phyloP scores from a whole-genome alignment of 2,113 vertebrate genomes.

The Dromaius novaehollandiae region DNA sequence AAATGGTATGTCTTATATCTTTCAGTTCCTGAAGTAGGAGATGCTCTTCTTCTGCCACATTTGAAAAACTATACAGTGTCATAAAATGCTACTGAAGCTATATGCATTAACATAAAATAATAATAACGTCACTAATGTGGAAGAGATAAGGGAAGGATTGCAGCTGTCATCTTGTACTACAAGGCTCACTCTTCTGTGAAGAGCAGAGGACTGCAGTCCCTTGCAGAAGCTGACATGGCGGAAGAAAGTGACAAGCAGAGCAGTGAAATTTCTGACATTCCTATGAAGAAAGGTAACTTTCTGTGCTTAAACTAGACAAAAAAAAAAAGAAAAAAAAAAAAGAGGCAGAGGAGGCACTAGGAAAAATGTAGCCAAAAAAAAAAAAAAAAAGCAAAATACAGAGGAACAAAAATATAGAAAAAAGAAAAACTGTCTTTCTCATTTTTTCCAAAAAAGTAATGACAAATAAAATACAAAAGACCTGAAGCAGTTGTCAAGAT shows the following conservation, averaged over 20 bases:
- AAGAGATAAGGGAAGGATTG: background rate
- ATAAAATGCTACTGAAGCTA: background rate
- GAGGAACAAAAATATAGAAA: background rate
- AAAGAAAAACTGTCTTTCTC: background rate
- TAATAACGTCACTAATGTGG: background rate
- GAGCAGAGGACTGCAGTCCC: background rate
- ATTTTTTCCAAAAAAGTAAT: background rate
- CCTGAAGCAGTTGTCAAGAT: background rate
- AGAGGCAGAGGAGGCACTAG: background rate
- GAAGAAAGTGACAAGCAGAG: background rate
- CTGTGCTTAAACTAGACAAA: background rate
- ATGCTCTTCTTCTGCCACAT: background rate
- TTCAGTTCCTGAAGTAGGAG: background rate
- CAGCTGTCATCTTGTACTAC: background rate
- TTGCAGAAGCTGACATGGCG: background rate
- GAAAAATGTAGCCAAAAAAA: background rate
- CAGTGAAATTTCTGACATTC: background rate
- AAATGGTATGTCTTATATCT: accelerated
- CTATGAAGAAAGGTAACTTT: background rate
- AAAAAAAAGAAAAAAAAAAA: background rate
- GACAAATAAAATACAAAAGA: background rate
- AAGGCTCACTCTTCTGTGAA: background rate
- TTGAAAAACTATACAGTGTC: background rate
- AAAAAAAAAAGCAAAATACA: background rate
- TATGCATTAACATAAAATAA: background rate